A percentile compares a stretch with the other conserved stretches of the same genome.
phyloP scores from a whole-genome alignment of 2,797 vertebrate species.

The Oreochromis mossambicus region DNA sequence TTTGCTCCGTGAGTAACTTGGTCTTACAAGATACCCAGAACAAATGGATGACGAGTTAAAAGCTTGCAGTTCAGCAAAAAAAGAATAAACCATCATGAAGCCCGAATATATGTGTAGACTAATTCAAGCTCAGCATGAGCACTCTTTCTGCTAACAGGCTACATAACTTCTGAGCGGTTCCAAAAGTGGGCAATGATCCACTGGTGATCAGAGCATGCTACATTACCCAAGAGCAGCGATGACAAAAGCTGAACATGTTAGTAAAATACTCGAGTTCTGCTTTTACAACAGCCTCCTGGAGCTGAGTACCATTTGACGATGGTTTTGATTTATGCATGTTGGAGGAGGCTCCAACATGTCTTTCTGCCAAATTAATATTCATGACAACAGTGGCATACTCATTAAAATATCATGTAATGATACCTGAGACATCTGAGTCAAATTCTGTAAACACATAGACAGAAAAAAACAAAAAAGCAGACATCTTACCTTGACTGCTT shows the following conservation, averaged over 20 bases:
- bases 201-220: not conserved
- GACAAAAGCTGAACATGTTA: not conserved
- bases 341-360: not conserved
- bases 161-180: not conserved
- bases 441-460: not conserved
- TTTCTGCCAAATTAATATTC: not conserved
- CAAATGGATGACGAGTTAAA: not conserved
- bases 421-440: not conserved
- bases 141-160: not conserved
- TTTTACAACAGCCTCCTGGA: not conserved
- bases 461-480: not conserved
- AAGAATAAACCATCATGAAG: not conserved
- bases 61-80: not conserved
- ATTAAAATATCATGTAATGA: not conserved
- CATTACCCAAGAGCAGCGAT: not conserved
- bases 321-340: not conserved
- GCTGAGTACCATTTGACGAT: not conserved
- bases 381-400: not conserved
- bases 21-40: not conserved
- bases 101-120: not conserved
- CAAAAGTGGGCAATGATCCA: not conserved
- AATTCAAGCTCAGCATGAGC: not conserved
- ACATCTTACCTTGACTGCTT: not conserved
- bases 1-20: rapidly evolving
- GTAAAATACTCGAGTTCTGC: not conserved